phyloP scores from a whole-genome alignment of 2,797 vertebrate species.

The Sandelia bainsii region DNA sequence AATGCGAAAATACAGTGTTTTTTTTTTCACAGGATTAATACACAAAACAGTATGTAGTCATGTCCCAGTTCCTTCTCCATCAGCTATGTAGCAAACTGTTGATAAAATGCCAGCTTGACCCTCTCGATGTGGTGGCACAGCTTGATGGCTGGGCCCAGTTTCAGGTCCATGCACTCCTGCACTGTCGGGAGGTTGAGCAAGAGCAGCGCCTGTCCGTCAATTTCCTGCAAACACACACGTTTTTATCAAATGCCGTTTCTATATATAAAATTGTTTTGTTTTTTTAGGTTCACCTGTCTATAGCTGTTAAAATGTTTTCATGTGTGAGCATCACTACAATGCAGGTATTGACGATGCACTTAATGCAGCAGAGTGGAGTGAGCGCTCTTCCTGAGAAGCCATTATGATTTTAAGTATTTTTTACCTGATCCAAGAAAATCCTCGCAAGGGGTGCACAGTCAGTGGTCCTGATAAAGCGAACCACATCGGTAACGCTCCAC shows the following conservation, averaged over 20 bases:
- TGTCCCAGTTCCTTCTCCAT: slow-evolving; percentile 58
- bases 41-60: slow-evolving; percentile 40
- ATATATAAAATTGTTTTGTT: neutral
- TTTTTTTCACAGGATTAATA: slow-evolving; percentile 49
- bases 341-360: neutral
- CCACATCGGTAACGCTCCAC: slow-evolving; percentile 95
- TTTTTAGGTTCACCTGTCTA: neutral
- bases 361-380: slow-evolving; percentile 3
- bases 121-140: slow-evolving; percentile 98
- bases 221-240: slow-evolving; percentile 86
- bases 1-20: slow-evolving; percentile 46
- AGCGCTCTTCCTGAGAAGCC: slow-evolving; percentile 17
- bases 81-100: slow-evolving; percentile 94
- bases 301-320: slow-evolving; percentile 11
- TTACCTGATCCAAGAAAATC: slow-evolving; percentile 98
- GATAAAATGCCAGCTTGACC: slow-evolving; percentile 98
- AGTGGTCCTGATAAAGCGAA: slow-evolving; percentile 96
- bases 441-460: slow-evolving; percentile 95
- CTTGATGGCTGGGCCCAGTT: slow-evolving; percentile 97
- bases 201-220: slow-evolving; percentile 96
- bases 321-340: slow-evolving; percentile 7
- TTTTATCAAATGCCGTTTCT: slow-evolving; percentile 18
- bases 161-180: slow-evolving; percentile 99
- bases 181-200: slow-evolving; percentile 97
- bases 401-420: slow-evolving; percentile 27